Evolutionary conservation across 2,797 vertebrate species (phyloP).

Genomic region (Picus viridis): DNA sequence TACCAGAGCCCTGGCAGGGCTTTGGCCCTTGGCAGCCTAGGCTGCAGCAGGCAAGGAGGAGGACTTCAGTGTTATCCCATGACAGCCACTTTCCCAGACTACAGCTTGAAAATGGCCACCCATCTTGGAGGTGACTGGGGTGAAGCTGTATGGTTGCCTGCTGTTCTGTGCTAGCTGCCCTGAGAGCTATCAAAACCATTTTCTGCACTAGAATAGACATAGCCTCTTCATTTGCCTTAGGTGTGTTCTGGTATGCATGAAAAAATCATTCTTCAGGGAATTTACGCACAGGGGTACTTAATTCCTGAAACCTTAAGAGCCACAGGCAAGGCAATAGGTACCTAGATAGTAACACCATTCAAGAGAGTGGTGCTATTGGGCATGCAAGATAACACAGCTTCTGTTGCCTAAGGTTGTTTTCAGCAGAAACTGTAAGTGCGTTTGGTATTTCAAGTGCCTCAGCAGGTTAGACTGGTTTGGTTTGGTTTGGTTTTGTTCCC

Average conservation of each 20-base stretch:
- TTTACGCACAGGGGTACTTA: neutral
- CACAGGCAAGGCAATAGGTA: constrained; percentile 12
- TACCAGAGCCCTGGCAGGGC: neutral
- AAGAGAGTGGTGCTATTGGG: constrained; percentile 9
- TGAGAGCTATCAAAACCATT: constrained; percentile 1
- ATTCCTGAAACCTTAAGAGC: constrained; percentile 31
- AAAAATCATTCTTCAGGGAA: constrained; percentile 1
- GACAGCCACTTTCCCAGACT: neutral
- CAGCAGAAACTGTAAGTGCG: constrained; percentile 3
- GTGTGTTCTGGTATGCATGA: constrained; percentile 47
- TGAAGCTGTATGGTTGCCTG: rapidly evolving
- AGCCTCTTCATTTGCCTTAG: neutral
- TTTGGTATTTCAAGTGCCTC: constrained; percentile 12
- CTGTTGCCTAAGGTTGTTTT: constrained; percentile 52
- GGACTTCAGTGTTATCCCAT: neutral
- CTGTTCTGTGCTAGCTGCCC: neutral
- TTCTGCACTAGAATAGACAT: neutral
- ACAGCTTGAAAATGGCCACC: neutral
- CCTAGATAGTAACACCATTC: constrained; percentile 20
- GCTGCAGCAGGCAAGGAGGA: neutral
- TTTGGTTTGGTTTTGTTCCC: no score
- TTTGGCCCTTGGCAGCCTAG: neutral
- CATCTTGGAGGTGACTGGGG: rapidly evolving
- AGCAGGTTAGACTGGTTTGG: neutral
- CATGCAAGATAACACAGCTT: constrained; percentile 57